Evolutionary conservation across 2,797 vertebrate genomes (phyloP), one percentile per base, ranked within the genome.

Genomic region (Spea hammondii): DNA sequence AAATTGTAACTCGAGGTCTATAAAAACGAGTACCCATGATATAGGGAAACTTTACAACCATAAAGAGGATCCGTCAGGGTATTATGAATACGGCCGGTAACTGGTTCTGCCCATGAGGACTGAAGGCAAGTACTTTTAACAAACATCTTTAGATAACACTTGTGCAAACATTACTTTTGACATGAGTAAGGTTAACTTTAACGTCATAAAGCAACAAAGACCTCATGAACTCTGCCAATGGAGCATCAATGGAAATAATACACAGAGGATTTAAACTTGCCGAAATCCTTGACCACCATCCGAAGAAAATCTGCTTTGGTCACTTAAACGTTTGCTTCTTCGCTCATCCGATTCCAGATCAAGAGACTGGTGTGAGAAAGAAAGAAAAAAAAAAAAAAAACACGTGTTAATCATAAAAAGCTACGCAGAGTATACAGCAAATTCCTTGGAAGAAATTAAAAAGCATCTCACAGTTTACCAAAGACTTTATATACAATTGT

Each of bases 261-360:
- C 32, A 32, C 32, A 32, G 2, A 32, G 32, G 32, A 32, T 32
- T 32, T 32, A 46, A 1, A 72, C 46, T 77, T 74, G 70, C 79
- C 70, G 51, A 70, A 65, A 73, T 13, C 44, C 70, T 62, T 69
- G 70, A 77, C 65, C n/a, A 17, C 32, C 75, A 45, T 73, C 74
- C 13, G 8, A 7, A 45, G 75, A 77, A 32, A 62, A 4, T 9
- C n/a, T 14, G 51, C 74, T 77, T 45, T 70, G 54, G 17, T 50
- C 49, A 48, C 74, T 77, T 47, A 73, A 48, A 6, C 65, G 75
- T 7, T 73, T 57, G 14, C 70, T 70, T 12, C 13, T 57, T 47
- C 4, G 50, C 32, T 49, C 45, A 32, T 65, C 70, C 11, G 51
- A 51, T 5, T 48, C n/a, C 32, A 67, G 4, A 69, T 82, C 75